Conservation (phyloP, 2,113 vertebrate species). For the Psophia crepitans region DNA sequence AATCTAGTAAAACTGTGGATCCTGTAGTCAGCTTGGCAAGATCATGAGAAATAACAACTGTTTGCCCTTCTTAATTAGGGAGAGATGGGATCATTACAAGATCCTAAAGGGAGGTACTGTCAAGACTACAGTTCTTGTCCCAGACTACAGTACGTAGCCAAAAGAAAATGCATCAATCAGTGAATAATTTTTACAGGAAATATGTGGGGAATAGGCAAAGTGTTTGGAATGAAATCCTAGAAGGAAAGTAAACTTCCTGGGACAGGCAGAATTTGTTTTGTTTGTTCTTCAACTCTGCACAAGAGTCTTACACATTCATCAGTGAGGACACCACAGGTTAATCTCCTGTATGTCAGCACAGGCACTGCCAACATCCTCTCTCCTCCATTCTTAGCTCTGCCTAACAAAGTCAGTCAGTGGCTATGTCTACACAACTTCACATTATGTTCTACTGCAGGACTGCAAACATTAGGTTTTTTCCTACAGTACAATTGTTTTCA, state of each 20-base stretch:
- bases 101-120: neutral
- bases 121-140: neutral
- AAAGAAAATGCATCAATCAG: neutral
- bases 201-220: neutral
- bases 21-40: neutral
- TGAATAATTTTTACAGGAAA: slow-evolving; percentile 41
- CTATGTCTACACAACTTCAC: neutral
- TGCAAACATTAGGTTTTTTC: neutral
- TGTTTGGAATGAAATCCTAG: slow-evolving; percentile 49
- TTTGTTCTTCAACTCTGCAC: slow-evolving; percentile 32
- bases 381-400: neutral
- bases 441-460: neutral
- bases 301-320: neutral
- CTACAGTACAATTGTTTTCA: neutral
- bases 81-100: neutral
- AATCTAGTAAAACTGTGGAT: neutral
- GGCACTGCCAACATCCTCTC: neutral
- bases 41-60: neutral
- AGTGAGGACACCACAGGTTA: neutral
- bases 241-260: slow-evolving; percentile 51
- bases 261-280: slow-evolving; percentile 39
- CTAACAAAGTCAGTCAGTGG: neutral
- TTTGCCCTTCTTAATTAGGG: neutral
- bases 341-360: neutral
- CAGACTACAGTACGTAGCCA: neutral